Conservation (phyloP, 2,113 vertebrate species). For the Triplophysa tibetana region DNA sequence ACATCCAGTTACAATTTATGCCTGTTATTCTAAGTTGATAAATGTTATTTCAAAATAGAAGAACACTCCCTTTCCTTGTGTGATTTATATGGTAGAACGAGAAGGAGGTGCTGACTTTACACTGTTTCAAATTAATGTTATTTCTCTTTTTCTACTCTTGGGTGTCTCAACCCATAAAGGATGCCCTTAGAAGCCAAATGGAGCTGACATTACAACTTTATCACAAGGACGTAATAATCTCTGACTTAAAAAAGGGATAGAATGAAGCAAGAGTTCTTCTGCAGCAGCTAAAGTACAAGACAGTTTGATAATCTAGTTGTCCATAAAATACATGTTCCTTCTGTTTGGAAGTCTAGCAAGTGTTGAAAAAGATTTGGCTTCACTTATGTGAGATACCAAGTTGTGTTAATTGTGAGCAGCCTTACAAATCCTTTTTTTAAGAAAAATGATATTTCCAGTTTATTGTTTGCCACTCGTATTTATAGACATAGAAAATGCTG, state of each 20-base stretch:
- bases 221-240: conserved; percentile 12
- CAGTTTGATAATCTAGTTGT: background rate
- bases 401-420: conserved; percentile 37
- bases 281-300: background rate
- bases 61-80: conserved; percentile 34
- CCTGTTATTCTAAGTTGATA: conserved; percentile 48
- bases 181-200: background rate
- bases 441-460: too few species aligned
- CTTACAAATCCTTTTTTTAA: background rate
- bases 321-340: background rate
- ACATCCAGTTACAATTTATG: conserved; percentile 32
- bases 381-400: conserved; percentile 37
- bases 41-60: conserved; percentile 40
- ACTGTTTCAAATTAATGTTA: conserved; percentile 20
- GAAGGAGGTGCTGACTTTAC: conserved; percentile 33
- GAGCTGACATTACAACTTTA: background rate
- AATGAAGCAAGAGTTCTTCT: conserved; percentile 7
- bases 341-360: background rate
- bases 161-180: background rate
- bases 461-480: too few species aligned
- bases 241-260: background rate
- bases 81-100: conserved; percentile 28
- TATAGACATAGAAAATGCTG: too few species aligned
- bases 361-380: conserved; percentile 23
- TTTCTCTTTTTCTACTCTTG: conserved; percentile 35